Evolutionary conservation across 1,140 invertebrate genomes (phyloP).

Genomic region (Stenopsyche tienmushanensis): DNA sequence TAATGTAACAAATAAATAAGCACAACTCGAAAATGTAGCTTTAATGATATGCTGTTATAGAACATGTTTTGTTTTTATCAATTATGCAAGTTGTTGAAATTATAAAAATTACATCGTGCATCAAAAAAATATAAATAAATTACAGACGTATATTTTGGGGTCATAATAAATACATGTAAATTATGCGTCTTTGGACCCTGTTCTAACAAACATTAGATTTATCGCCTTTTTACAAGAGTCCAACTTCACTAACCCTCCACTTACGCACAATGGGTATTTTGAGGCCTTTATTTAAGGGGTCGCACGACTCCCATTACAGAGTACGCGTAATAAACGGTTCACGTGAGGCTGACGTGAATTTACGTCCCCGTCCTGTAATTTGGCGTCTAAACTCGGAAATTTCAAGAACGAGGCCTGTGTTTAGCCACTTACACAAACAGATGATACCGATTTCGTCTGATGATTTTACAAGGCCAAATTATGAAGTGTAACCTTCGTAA

Average conservation of each 20-base stretch:
- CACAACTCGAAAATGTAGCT: no score
- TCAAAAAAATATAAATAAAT: not conserved
- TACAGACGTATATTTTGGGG: not conserved
- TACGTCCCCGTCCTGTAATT: not conserved
- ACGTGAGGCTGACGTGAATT: not conserved
- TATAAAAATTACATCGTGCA: not conserved
- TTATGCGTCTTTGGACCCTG: not conserved
- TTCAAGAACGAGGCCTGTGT: slow-evolving; percentile 17
- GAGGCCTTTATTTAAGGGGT: not conserved
- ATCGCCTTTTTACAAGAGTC: not conserved
- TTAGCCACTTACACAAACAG: slow-evolving; percentile 32
- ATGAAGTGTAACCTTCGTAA: slow-evolving; percentile 19
- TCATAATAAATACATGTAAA: not conserved
- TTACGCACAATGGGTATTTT: not conserved
- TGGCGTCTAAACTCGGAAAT: not conserved
- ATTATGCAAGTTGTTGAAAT: no score
- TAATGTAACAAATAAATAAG: no score
- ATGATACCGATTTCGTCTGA: slow-evolving; percentile 7
- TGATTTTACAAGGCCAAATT: slow-evolving; percentile 16
- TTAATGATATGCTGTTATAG: no score
- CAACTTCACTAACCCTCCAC: not conserved
- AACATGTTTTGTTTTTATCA: no score
- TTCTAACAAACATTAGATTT: not conserved
- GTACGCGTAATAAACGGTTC: not conserved
- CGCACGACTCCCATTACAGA: not conserved